Evolutionary conservation across 2,888 invertebrate species (phyloP), one percentile per base, ranked within the genome.

Genomic region (Orthosia gothica): DNA sequence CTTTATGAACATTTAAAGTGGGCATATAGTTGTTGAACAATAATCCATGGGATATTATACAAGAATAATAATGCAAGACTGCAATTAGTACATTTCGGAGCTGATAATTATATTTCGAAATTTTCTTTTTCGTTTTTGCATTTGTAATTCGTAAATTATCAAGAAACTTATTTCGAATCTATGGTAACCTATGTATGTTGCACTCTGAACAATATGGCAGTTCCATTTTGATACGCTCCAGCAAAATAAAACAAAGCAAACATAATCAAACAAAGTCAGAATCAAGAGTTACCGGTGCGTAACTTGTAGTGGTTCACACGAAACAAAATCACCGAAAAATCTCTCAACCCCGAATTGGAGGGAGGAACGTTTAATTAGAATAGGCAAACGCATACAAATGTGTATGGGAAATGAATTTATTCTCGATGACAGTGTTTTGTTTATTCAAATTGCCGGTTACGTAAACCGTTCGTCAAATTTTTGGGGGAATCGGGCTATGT

Each of bases 381-480:
- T 93, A 93, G 91, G 90, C 93, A 92, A 95, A 95, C 94, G 73
- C 66, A 74, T 84, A 74, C 94, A 70, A 95, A 92, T 92, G 90
- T 92, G 92, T 92, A 94, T 95, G 95, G 95, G 95, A 95, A 95
- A 92, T 91, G 92, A 92, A 91, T 92, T 93, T 81, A 88, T 84
- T 89, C 82, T 84, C 71, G 68, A 84, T 86, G 85, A 86, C 85
- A 87, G 83, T 79, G 71, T 80, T 82, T 83, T 82, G 65, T 82
- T 82, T 76, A 85, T 77, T 69, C 47, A 66, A 73, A 79, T 86
- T 59, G 32, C 52, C 54, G 70, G 78, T 62, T 72, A 67, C 20
- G 52, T 64, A 58, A 79, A 84, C 52, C 16, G 54, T 52, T 81
- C n/a, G 50, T 84, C 57, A 74, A 79, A 20, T 68, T 83, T 62